A percentile compares a stretch with the other conserved stretches of the same genome.
These are phyloP conservation scores for Limnothrissa miodon DNA, from an alignment of 2,113 vertebrate species.

Conservation along the genomic window DNA sequence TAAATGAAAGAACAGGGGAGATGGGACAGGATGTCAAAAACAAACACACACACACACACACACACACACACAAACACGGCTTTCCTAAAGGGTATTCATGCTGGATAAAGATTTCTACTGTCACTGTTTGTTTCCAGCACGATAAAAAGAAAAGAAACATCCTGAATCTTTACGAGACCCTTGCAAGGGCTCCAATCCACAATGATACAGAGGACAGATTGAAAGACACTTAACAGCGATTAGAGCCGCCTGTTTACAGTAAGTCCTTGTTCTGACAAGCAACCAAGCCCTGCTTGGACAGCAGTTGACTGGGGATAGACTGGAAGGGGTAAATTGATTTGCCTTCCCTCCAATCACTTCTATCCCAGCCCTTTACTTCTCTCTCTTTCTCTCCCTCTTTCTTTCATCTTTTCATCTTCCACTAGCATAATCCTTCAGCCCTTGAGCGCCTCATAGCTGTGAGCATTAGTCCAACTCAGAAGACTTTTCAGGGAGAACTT, in stretches of 20 bases:
- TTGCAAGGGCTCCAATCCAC: not conserved
- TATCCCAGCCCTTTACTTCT: not conserved
- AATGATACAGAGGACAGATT: not conserved
- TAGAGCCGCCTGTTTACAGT: not conserved
- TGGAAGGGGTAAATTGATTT: not conserved
- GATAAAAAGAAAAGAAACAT: not conserved
- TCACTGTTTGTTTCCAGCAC: conserved; percentile 11
- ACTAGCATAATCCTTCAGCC: not conserved
- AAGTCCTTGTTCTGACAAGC: not conserved
- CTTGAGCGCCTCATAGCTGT: not conserved
- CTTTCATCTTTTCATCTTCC: not conserved
- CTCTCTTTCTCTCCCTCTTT: not conserved
- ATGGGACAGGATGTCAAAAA: not conserved
- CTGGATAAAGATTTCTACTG: conserved; percentile 2
- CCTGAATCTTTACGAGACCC: not conserved
- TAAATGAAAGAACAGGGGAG: not conserved
- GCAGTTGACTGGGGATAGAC: not conserved
- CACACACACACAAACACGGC: not conserved
- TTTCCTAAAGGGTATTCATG: not conserved
- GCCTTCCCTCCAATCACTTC: not conserved
- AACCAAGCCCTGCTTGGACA: no score
- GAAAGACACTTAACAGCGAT: not conserved
- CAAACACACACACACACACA: not conserved
- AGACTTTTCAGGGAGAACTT: not conserved
- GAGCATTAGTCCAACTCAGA: not conserved